Conservation (phyloP, 2,113 vertebrate species). For the Pollachius pollachius region DNA sequence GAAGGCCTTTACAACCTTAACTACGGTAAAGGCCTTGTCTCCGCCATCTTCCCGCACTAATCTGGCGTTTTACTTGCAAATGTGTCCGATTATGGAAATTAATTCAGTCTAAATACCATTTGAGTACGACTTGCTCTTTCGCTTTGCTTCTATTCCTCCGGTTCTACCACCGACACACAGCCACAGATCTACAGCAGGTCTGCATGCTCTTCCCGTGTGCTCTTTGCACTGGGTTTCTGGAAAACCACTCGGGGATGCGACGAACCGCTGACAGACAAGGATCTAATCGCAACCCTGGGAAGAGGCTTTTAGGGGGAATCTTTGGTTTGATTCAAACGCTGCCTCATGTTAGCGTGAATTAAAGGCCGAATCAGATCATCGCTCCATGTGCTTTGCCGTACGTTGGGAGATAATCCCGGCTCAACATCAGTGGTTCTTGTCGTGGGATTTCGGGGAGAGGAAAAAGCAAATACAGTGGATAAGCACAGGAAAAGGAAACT, state of each 20-base stretch:
- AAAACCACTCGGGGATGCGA: too few species aligned
- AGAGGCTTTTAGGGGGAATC: neutral
- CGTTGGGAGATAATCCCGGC: neutral
- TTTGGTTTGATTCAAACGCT: neutral
- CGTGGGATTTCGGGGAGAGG: neutral
- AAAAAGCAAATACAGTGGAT: neutral
- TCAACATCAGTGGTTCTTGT: conserved; percentile 2
- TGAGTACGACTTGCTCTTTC: too few species aligned
- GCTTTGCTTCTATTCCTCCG: too few species aligned
- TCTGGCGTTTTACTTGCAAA: too few species aligned
- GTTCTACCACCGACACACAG: too few species aligned
- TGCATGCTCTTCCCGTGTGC: conserved; percentile 29
- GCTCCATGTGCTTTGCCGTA: neutral
- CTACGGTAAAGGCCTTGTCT: too few species aligned
- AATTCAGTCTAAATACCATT: too few species aligned
- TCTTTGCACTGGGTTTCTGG: conserved; percentile 69
- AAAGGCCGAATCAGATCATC: neutral
- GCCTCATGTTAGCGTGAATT: neutral
- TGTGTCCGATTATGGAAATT: too few species aligned
- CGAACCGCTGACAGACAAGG: neutral
- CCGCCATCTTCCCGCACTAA: too few species aligned
- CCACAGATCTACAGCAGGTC: neutral
- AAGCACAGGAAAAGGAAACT: neutral
- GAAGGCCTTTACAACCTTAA: too few species aligned
- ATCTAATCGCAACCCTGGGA: neutral